Evolutionary conservation across 2,113 vertebrate genomes (phyloP).

Genomic region (Chiloscyllium plagiosum): DNA sequence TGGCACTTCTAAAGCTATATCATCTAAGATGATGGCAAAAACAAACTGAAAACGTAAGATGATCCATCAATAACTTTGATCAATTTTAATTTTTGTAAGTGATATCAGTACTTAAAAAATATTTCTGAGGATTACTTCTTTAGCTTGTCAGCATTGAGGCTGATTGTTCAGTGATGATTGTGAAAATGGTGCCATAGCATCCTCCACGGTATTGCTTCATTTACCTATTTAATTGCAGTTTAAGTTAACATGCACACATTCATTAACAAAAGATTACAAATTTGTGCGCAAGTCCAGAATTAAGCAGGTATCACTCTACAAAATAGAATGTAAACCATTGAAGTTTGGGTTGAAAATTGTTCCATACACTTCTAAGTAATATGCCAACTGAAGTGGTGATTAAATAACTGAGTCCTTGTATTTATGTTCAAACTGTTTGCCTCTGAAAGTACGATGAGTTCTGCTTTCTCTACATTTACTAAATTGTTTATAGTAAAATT

Average conservation of each 20-base stretch:
- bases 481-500: slow-evolving; percentile 52
- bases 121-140: not conserved
- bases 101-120: not conserved
- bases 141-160: not conserved
- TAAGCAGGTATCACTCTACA: slow-evolving; percentile 10
- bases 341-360: not conserved
- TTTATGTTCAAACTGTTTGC: not conserved
- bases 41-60: not conserved
- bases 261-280: not conserved
- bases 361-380: not conserved
- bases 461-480: slow-evolving; percentile 16
- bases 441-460: not conserved
- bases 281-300: not conserved
- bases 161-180: not conserved
- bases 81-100: not conserved
- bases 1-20: not conserved
- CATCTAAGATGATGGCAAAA: not conserved
- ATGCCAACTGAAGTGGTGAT: not conserved
- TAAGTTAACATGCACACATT: not conserved
- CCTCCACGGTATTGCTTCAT: not conserved
- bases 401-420: not conserved
- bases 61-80: not conserved
- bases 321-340: not conserved
- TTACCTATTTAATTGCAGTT: slow-evolving; percentile 5
- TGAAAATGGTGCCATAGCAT: not conserved